These are phyloP conservation scores for Isichthys henryi DNA, from an alignment of 2,113 vertebrate genomes.

Conservation along the genomic window DNA sequence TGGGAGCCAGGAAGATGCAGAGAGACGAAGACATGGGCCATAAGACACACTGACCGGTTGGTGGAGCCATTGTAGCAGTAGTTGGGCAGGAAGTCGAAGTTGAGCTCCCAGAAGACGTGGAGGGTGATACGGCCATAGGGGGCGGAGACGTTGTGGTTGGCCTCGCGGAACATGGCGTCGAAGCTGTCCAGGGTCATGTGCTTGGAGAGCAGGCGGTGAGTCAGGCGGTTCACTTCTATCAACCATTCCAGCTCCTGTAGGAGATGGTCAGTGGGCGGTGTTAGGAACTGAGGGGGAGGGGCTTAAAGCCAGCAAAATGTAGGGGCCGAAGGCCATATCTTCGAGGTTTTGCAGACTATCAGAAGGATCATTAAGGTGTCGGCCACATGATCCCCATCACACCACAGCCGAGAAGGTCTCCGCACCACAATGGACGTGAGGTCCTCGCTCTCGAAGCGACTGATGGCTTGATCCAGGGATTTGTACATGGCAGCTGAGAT, in stretches of 20 bases:
- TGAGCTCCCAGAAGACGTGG: slow-evolving; percentile 98
- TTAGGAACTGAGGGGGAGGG: background rate
- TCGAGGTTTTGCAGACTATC: background rate
- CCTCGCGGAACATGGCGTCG: slow-evolving; percentile 98
- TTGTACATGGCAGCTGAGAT: too few relatives aligned
- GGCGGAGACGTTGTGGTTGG: slow-evolving; percentile 95
- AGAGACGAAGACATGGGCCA: background rate
- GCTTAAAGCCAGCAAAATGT: background rate
- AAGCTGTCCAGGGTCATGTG: slow-evolving; percentile 98
- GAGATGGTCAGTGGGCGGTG: background rate
- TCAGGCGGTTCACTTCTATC: slow-evolving; percentile 92
- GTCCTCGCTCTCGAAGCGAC: too few relatives aligned
- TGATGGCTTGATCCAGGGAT: too few relatives aligned
- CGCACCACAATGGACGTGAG: too few relatives aligned
- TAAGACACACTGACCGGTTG: slow-evolving; percentile 75
- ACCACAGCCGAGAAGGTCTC: background rate
- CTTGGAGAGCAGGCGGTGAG: slow-evolving; percentile 88
- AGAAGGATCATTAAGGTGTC: background rate
- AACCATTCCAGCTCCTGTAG: slow-evolving; percentile 92
- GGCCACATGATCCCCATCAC: background rate
- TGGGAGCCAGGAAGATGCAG: background rate
- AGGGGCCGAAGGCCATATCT: background rate
- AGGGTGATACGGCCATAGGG: slow-evolving; percentile 97
- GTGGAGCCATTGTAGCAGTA: slow-evolving; percentile 99
- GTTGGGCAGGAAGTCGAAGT: slow-evolving; percentile 97